Conservation (phyloP, 2,113 vertebrate genomes). For the Leptosomus discolor region DNA sequence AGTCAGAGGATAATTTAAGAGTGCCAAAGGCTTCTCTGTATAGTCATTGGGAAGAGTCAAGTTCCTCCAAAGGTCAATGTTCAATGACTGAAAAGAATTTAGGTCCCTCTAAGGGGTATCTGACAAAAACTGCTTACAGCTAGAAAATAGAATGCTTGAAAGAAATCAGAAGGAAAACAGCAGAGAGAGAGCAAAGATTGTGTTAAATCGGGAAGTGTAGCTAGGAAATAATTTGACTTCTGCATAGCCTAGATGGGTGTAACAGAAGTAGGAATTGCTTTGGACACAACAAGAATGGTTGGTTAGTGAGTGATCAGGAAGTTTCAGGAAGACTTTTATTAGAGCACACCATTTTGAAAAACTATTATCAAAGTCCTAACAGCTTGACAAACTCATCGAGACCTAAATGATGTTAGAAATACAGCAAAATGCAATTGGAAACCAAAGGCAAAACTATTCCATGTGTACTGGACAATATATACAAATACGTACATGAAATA, state of each 20-base stretch:
- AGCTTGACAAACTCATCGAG: background rate
- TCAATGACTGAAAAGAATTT: background rate
- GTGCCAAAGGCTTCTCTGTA: background rate
- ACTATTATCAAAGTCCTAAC: background rate
- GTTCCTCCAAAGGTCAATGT: background rate
- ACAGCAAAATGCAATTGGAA: background rate
- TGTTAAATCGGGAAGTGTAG: background rate
- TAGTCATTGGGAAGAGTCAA: background rate
- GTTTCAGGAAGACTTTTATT: background rate
- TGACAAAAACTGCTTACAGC: background rate
- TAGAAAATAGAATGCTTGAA: background rate
- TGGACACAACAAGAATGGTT: background rate
- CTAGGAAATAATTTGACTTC: background rate
- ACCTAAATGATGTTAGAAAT: background rate
- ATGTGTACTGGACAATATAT: background rate
- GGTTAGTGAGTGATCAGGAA: background rate
- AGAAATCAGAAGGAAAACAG: background rate
- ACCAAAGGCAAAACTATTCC: background rate
- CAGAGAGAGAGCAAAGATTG: background rate
- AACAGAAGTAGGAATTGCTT: background rate
- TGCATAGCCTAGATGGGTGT: background rate
- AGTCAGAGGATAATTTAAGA: background rate
- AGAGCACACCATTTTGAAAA: background rate
- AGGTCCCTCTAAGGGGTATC: background rate
- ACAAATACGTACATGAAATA: background rate